These are phyloP conservation scores for Eristalinus sepulchralis DNA, from an alignment of 2,888 invertebrate genomes.

Conservation along the genomic window DNA sequence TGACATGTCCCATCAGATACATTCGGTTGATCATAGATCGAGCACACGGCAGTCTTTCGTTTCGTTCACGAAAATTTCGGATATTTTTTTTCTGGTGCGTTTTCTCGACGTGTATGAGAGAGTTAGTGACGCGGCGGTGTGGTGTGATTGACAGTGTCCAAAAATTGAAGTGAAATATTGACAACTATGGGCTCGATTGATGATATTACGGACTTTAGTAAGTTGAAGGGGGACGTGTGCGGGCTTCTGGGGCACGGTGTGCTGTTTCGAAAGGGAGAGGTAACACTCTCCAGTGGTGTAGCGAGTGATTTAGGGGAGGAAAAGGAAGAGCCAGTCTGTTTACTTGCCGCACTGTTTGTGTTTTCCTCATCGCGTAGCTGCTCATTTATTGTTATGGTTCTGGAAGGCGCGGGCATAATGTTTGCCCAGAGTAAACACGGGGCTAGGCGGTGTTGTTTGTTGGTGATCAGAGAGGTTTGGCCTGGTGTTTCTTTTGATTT, in stretches of 20 bases:
- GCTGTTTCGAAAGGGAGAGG: not conserved
- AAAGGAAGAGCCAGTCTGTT: slow-evolving; percentile 29
- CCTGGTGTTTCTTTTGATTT: slow-evolving; percentile 25
- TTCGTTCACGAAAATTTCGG: not conserved
- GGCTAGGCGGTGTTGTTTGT: slow-evolving; percentile 7
- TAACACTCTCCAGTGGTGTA: slow-evolving; percentile 14
- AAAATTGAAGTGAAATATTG: not conserved
- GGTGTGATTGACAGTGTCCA: not conserved
- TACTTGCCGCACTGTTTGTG: slow-evolving; percentile 48
- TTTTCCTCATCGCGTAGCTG: slow-evolving; percentile 34
- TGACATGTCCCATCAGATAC: slow-evolving; percentile 53
- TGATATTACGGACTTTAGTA: slow-evolving; percentile 64
- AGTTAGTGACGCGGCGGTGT: not conserved
- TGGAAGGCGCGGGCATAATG: slow-evolving; percentile 7
- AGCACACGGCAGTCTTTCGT: slow-evolving; percentile 46
- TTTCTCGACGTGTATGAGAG: not conserved
- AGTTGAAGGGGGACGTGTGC: slow-evolving; percentile 9
- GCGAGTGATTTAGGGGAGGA: slow-evolving; percentile 28
- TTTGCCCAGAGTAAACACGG: slow-evolving; percentile 15
- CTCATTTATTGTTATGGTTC: slow-evolving; percentile 23
- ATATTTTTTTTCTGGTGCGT: not conserved
- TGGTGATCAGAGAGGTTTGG: slow-evolving; percentile 42
- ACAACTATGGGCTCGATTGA: slow-evolving; percentile 55
- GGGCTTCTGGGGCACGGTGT: not conserved
- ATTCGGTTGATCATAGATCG: slow-evolving; percentile 56